These are phyloP conservation scores for Anthopleura xanthogrammica DNA, from an alignment of 92 coral and sea anemone species.

Conservation along the genomic window DNA sequence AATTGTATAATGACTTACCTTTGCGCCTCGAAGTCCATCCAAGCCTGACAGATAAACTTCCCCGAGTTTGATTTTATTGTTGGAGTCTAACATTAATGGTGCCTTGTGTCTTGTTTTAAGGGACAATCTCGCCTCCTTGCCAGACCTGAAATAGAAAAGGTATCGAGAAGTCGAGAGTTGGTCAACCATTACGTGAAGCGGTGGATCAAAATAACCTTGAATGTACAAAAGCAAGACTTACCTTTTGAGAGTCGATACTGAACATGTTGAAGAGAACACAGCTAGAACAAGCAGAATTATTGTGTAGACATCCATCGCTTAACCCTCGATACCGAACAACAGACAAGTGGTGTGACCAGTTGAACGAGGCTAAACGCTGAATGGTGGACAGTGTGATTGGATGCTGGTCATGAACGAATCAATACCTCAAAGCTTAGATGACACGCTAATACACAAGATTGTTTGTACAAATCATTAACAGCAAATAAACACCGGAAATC, in stretches of 20 bases:
- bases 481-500: constrained; percentile 82
- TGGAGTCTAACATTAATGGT: constrained; percentile 47
- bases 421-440: constrained; percentile 51
- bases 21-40: constrained; percentile 63
- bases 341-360: constrained; percentile 11
- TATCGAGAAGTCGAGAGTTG: neutral
- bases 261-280: neutral
- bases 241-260: constrained; percentile 1
- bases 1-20: constrained; percentile 31
- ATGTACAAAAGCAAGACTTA: neutral
- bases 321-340: constrained; percentile 5
- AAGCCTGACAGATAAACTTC: constrained; percentile 69
- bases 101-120: constrained; percentile 51
- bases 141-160: constrained; percentile 23
- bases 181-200: neutral
- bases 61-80: constrained; percentile 57
- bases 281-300: neutral
- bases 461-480: constrained; percentile 85
- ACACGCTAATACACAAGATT: constrained; percentile 63
- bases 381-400: constrained; percentile 14
- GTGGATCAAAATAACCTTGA: neutral
- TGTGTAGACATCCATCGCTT: constrained; percentile 4
- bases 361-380: constrained; percentile 5
- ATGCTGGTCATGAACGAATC: constrained; percentile 60
- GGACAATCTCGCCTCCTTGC: constrained; percentile 51